These are phyloP conservation scores for Lysandra bellargus DNA, from an alignment of 2,888 invertebrate species.

Conservation along the genomic window DNA sequence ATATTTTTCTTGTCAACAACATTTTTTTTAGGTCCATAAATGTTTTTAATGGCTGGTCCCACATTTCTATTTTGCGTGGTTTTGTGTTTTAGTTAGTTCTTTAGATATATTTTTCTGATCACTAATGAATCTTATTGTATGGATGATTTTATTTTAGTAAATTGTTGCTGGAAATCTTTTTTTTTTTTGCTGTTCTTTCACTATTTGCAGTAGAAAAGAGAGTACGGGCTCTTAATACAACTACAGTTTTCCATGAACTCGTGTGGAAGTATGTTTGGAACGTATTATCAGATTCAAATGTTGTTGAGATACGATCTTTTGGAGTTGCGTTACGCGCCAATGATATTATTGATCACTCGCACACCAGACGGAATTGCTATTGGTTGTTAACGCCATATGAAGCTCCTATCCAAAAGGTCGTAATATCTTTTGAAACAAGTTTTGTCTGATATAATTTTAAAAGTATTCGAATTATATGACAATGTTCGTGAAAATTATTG, in stretches of 20 bases:
- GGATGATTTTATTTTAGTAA: conserved; percentile 14
- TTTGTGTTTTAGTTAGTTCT: not conserved
- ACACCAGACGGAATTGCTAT: not conserved
- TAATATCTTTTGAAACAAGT: not conserved
- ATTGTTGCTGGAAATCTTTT: conserved; percentile 22
- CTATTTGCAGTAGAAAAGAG: not conserved
- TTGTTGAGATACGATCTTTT: not conserved
- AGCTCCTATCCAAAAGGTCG: not conserved
- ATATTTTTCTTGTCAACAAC: not conserved
- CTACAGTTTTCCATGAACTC: not conserved
- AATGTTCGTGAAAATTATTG: conserved; percentile 6
- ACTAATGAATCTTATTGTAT: not conserved
- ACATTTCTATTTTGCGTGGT: not conserved
- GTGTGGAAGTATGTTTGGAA: not conserved
- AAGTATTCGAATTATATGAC: not conserved
- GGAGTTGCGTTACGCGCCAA: not conserved
- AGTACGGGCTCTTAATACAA: not conserved
- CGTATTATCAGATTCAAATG: not conserved
- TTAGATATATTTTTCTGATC: not conserved
- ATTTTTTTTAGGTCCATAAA: not conserved
- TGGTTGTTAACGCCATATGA: not conserved
- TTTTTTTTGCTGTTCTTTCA: conserved; percentile 23
- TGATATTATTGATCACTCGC: not conserved
- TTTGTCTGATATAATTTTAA: not conserved
- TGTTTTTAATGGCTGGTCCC: not conserved